These are phyloP conservation scores for Tetragonula carbonaria DNA, from an alignment of 2,888 invertebrate genomes.

Conservation along the genomic window DNA sequence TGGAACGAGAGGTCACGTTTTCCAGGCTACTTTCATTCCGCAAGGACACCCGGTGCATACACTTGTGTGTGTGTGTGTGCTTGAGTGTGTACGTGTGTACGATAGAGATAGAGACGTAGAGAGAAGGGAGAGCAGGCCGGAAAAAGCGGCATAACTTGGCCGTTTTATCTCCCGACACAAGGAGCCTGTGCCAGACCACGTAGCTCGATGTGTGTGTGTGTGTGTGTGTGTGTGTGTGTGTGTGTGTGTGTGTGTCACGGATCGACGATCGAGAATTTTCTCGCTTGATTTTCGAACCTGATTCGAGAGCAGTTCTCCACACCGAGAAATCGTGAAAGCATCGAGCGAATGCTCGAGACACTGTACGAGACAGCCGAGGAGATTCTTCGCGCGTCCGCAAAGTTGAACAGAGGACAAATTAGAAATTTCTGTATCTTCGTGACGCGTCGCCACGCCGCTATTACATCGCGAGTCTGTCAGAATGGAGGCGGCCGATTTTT, in stretches of 20 bases:
- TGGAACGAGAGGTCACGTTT: constrained; percentile 77
- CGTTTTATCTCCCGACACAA: constrained; percentile 57
- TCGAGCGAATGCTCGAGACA: neutral
- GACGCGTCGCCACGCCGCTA: no score
- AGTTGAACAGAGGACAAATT: no score
- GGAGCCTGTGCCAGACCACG: neutral
- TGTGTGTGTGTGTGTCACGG: constrained; percentile 55
- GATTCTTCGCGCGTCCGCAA: constrained; percentile 13
- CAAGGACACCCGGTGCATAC: constrained; percentile 78
- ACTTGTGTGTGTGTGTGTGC: neutral
- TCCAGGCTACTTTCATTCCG: constrained; percentile 80
- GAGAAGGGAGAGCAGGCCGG: constrained; percentile 55
- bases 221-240: constrained; percentile 57
- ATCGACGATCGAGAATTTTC: constrained; percentile 60
- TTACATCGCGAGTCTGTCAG: no score
- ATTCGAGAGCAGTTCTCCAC: constrained; percentile 62
- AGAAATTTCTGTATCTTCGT: no score
- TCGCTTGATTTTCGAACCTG: constrained; percentile 61
- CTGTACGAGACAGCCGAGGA: constrained; percentile 9
- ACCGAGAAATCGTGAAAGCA: constrained; percentile 71
- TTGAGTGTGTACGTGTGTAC: neutral
- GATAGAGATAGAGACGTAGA: constrained; percentile 22
- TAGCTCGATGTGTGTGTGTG: constrained; percentile 21
- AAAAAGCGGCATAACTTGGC: constrained; percentile 70
- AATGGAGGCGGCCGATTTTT: no score